Evolutionary conservation across 1,140 invertebrate genomes (phyloP).

Genomic region (Musca domestica): DNA sequence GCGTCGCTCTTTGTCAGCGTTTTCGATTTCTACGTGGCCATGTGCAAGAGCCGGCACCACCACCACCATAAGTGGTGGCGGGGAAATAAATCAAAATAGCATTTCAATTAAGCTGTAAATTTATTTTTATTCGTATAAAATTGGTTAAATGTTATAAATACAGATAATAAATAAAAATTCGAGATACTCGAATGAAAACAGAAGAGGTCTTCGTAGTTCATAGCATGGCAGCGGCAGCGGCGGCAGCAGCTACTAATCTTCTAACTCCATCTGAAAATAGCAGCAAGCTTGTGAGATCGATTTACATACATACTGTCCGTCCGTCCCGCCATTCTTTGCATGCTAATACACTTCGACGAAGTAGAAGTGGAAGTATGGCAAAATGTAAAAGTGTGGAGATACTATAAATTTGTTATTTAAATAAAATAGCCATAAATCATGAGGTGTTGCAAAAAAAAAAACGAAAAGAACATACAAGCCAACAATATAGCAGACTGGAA

Average conservation of each 20-base stretch:
- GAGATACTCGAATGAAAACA: too few species aligned
- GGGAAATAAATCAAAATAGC: constrained; percentile 18
- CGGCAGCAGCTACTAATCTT: too few species aligned
- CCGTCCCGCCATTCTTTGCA: not conserved
- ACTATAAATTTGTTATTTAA: constrained; percentile 7
- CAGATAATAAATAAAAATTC: not conserved
- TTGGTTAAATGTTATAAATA: constrained; percentile 23
- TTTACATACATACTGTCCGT: not conserved
- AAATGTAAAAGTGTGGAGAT: not conserved
- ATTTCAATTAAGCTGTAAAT: constrained; percentile 23
- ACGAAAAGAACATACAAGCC: not conserved
- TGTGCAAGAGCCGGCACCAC: too few species aligned
- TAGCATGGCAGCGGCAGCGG: too few species aligned
- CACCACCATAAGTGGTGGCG: too few species aligned
- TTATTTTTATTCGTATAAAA: constrained; percentile 18
- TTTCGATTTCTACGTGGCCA: too few species aligned
- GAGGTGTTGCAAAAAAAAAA: constrained; percentile 16
- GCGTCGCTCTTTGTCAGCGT: too few species aligned
- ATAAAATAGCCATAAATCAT: constrained; percentile 17
- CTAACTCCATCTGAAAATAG: too few species aligned
- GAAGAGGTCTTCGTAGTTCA: too few species aligned
- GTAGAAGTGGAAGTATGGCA: too few species aligned
- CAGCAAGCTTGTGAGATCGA: too few species aligned
- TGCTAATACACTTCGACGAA: not conserved
- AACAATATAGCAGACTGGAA: not conserved